Percentiles rank a stretch among this genome's conserved stretches.
These are phyloP conservation scores for Athene cunicularia DNA, from an alignment of 2,113 vertebrate species.

Conservation along the genomic window DNA sequence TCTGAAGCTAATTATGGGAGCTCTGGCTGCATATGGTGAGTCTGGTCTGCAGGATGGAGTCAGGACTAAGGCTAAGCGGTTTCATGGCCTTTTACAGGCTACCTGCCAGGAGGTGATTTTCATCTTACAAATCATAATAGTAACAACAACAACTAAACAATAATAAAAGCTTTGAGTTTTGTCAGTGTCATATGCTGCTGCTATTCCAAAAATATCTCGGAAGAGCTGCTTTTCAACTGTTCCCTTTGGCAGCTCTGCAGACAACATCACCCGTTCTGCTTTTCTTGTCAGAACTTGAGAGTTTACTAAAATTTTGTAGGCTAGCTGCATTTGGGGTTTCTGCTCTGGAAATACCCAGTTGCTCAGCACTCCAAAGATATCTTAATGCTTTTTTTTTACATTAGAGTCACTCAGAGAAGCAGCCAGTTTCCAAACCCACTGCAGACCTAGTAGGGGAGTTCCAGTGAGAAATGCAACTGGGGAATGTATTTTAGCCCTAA, in stretches of 20 bases:
- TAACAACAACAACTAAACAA: background rate
- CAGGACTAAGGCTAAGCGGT: background rate
- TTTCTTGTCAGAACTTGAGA: background rate
- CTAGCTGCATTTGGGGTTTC: background rate
- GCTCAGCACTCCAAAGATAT: background rate
- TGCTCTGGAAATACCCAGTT: slow-evolving; percentile 22
- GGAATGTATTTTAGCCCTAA: background rate
- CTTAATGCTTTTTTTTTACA: background rate
- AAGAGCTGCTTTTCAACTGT: background rate
- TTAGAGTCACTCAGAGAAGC: background rate
- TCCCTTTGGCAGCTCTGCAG: background rate
- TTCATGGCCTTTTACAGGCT: background rate
- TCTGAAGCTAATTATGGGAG: background rate
- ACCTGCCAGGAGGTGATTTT: background rate
- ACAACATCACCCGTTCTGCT: background rate
- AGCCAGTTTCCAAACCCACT: background rate
- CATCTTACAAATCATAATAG: background rate
- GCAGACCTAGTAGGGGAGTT: background rate
- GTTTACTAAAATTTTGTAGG: background rate
- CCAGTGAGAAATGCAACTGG: background rate
- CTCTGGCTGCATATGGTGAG: background rate
- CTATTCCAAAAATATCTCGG: background rate
- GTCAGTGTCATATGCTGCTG: background rate
- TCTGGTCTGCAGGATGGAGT: background rate
- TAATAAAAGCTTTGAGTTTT: background rate